phyloP scores from a whole-genome alignment of 1,140 invertebrate species.

The Elymnias hypermnestra region DNA sequence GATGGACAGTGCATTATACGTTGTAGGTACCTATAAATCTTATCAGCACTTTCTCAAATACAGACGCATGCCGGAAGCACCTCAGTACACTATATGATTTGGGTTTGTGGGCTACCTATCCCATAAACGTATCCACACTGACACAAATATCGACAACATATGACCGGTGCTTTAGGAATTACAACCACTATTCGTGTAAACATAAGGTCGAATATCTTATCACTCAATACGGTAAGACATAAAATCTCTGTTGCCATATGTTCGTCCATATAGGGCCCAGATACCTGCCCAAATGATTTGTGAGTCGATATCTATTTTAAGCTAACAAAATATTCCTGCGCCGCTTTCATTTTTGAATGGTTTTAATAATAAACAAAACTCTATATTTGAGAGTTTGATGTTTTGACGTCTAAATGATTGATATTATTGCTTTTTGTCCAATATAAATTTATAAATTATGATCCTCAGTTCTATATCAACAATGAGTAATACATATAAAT shows the following conservation, averaged over 20 bases:
- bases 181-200: slow-evolving; percentile 2
- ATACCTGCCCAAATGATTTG: slow-evolving; percentile 59
- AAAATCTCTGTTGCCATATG: slow-evolving; percentile 26
- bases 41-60: slow-evolving; percentile 43
- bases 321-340: slow-evolving; percentile 52
- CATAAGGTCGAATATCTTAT: background rate
- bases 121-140: slow-evolving; percentile 37
- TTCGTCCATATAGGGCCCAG: slow-evolving; percentile 26
- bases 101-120: slow-evolving; percentile 62
- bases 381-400: slow-evolving; percentile 47
- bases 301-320: slow-evolving; percentile 60
- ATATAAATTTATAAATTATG: background rate
- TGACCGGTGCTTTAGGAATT: background rate
- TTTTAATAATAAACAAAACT: slow-evolving; percentile 55
- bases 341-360: slow-evolving; percentile 57
- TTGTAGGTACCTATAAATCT: slow-evolving; percentile 32
- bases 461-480: background rate
- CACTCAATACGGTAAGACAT: slow-evolving; percentile 7
- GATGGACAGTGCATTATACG: too few relatives aligned
- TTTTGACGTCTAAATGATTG: slow-evolving; percentile 48
- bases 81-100: slow-evolving; percentile 40
- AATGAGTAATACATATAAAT: background rate
- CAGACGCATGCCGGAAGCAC: slow-evolving; percentile 42
- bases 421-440: slow-evolving; percentile 17
- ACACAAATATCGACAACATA: slow-evolving; percentile 12